Conservation (phyloP, 1,140 invertebrate species). For the Zaprionus camerounensis region DNA sequence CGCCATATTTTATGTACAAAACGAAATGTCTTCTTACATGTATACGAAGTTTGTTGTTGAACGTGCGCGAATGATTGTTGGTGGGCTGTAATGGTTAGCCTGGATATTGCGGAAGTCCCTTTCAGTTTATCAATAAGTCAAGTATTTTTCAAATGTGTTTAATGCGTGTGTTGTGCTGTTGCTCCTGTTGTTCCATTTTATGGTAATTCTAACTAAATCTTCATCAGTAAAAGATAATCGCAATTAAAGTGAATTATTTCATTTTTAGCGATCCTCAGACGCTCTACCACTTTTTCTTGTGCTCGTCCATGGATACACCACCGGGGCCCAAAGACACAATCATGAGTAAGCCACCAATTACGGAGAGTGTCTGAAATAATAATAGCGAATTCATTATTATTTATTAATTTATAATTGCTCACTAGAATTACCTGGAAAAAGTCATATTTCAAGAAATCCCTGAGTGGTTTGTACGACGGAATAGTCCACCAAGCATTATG, state of each 20-base stretch:
- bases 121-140: conserved; percentile 61
- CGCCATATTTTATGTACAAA: conserved; percentile 72
- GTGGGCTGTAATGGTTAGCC: conserved; percentile 51
- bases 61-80: conserved; percentile 71
- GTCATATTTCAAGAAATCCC: conserved; percentile 99
- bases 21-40: conserved; percentile 65
- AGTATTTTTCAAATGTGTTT: conserved; percentile 51
- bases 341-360: conserved; percentile 99
- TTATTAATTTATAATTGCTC: neutral
- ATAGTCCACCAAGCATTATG: conserved; percentile 99
- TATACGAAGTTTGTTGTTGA: conserved; percentile 69
- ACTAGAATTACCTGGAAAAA: conserved; percentile 95
- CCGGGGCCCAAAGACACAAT: conserved; percentile 99
- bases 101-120: conserved; percentile 75
- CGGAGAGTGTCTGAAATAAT: conserved; percentile 95
- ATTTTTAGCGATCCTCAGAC: conserved; percentile 23
- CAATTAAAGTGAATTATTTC: conserved; percentile 60
- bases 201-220: conserved; percentile 79
- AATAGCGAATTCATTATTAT: neutral
- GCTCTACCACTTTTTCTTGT: conserved; percentile 98
- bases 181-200: conserved; percentile 79
- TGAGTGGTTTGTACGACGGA: conserved; percentile 96
- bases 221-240: conserved; percentile 72
- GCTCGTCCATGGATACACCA: conserved; percentile 99
- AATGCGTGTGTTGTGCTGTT: conserved; percentile 45